Conservation (phyloP, 1,140 invertebrate genomes). For the Micrasema longulum region DNA sequence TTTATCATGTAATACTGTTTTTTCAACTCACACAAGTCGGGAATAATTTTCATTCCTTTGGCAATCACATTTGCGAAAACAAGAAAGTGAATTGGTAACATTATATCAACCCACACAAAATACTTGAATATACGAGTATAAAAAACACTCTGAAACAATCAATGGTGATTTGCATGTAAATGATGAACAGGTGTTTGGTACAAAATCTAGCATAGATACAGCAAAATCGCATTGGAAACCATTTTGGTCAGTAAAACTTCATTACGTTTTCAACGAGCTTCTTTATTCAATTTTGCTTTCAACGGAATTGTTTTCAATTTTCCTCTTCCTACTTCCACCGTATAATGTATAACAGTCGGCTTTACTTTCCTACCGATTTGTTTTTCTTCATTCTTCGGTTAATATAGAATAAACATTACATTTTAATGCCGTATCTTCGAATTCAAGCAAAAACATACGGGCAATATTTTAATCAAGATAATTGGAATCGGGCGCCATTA, state of each 20-base stretch:
- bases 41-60: no score
- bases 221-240: conserved; percentile 10
- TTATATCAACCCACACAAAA: no score
- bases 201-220: background rate
- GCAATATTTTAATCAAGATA: background rate
- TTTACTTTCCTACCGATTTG: background rate
- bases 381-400: background rate
- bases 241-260: background rate
- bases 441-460: background rate
- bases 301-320: conserved; percentile 25
- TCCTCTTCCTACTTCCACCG: no score
- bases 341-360: no score
- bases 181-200: background rate
- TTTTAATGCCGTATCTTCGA: background rate
- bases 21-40: no score
- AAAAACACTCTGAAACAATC: no score
- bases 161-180: conserved; percentile 24
- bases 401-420: background rate
- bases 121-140: no score
- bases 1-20: no score
- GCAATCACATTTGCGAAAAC: no score
- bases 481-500: no score
- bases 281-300: conserved; percentile 37
- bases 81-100: no score
- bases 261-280: conserved; percentile 8